Evolutionary conservation across 2,888 invertebrate genomes (phyloP), one percentile per base, ranked within the genome.

Genomic region (Clitarchus hookeri): DNA sequence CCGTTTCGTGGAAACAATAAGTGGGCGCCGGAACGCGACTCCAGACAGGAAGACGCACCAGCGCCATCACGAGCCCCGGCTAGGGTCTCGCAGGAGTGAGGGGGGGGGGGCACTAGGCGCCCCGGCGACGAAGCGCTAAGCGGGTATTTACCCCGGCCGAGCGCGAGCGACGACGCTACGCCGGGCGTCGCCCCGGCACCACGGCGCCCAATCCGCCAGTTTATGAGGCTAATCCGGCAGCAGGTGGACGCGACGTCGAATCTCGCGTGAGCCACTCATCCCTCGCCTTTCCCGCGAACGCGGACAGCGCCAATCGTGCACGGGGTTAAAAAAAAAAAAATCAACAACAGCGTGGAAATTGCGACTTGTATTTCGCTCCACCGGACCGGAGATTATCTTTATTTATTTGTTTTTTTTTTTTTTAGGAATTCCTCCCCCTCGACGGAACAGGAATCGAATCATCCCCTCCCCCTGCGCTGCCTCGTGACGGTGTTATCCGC

Each of bases 361-460:
- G 65, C 65, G 23, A 23, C 65, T 6, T 65, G 65, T 65, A 65
- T n/a, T 65, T 65, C n/a, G 65, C 65, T 36, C 36, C 16, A 6
- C 16, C 65, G 65, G n/a, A n/a, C n/a, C 65, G n/a, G n/a, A 65
- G 65, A 65, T 65, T 65, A 65, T 65, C 65, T 65, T 65, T 65
- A 65, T 65, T 65, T 65, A 65, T 65, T 65, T 65, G 65, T 65
- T 65, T 65, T 11, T 65, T 65, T 65, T 11, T 65, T 65, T 65
- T 65, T 6, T 2, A 1, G 12, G 12, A 16, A 8, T 48, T 65
- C n/a, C 65, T 23, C 1, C n/a, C 65, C 65, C 65, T n/a, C 8
- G 53, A 53, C 36, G 16, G 48, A 8, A 9, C 65, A 65, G 65
- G 65, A n/a, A 65, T 65, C 65, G 65, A 65, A 65, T 48, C 48